Percentiles rank a stretch among this genome's conserved stretches.
Evolutionary conservation across 1,140 invertebrate species (phyloP).

Genomic region (Leptonema lineaticorne): DNA sequence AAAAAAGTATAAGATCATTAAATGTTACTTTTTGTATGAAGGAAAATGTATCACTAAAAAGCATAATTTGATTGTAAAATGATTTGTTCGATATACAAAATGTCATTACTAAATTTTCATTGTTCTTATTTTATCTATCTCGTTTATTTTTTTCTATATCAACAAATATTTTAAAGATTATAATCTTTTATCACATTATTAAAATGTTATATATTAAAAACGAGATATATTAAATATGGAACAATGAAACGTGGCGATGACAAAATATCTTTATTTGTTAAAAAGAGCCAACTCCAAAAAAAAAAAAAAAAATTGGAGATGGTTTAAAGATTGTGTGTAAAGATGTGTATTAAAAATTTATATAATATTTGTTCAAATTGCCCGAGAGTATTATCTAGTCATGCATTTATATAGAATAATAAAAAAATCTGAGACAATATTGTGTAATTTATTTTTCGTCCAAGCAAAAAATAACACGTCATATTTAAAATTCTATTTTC

Average conservation of each 20-base stretch:
- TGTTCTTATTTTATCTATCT: too few relatives aligned
- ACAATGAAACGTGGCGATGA: too few relatives aligned
- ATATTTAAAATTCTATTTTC: slow-evolving; percentile 42
- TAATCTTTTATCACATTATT: too few relatives aligned
- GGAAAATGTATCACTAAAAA: slow-evolving; percentile 20
- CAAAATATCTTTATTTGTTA: too few relatives aligned
- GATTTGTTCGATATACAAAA: slow-evolving; percentile 4
- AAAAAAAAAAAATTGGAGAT: not conserved
- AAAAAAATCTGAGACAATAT: slow-evolving; percentile 39
- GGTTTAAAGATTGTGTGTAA: slow-evolving; percentile 35
- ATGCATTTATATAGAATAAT: slow-evolving; percentile 42
- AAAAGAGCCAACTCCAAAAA: too few relatives aligned
- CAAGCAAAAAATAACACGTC: slow-evolving; percentile 39
- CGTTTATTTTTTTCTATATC: too few relatives aligned
- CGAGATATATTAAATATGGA: too few relatives aligned
- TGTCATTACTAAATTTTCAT: too few relatives aligned
- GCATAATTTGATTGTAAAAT: slow-evolving; percentile 13
- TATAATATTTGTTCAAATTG: slow-evolving; percentile 58
- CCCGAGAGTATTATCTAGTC: slow-evolving; percentile 61
- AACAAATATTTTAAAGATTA: too few relatives aligned
- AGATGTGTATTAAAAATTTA: slow-evolving; percentile 48
- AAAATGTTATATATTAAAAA: too few relatives aligned
- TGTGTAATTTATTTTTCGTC: slow-evolving; percentile 45
- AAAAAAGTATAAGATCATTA: slow-evolving; percentile 33
- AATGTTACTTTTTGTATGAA: slow-evolving; percentile 41